Evolutionary conservation across 2,888 invertebrate species (phyloP), one percentile per base, ranked within the genome.

Genomic region (Maniola hyperantus): DNA sequence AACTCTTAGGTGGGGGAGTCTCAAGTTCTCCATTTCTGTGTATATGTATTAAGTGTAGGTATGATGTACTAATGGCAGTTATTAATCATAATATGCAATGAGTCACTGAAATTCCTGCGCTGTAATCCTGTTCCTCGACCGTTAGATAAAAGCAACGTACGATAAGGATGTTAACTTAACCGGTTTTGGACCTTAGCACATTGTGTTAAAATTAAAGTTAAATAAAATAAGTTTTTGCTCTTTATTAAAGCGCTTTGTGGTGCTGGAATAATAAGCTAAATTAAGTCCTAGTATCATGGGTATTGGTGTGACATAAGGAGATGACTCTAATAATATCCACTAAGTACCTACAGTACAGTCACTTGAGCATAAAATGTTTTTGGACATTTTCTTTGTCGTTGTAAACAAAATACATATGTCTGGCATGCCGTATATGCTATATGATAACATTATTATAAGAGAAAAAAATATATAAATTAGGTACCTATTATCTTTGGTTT

Each of bases 21-120:
- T 18, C 18, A 53, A 67, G 62, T 59, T 33, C 36, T 48, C 48
- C 55, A 63, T 59, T 67, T 62, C 53, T 11, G 44, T 63, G 48
- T n/a, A 42, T 39, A 26, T 33, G 0, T 51, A 57, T 61, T 48
- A 44, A 44, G 42, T 58, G 54, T n/a, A n/a, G n/a, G n/a, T 70
- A 57, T 44, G 34, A 6, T 50, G 62, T 63, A 65, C 55, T 71
- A 71, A 71, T 67, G 79, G 67, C 66, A 62, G 65, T 68, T 70
- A 77, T 76, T 75, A 75, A 82, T 82, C 81, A 80, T 77, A 68
- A 80, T 77, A 68, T 64, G 33, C 73, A 77, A 79, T 81, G 79
- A 81, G 66, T 81, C 81, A 79, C 62, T 46, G 44, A 70, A 64
- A 73, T 73, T 70, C 71, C 72, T 70, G 53, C 55, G 59, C 57